These are phyloP conservation scores for Dryobota labecula DNA, from an alignment of 2,888 invertebrate genomes.

Conservation along the genomic window DNA sequence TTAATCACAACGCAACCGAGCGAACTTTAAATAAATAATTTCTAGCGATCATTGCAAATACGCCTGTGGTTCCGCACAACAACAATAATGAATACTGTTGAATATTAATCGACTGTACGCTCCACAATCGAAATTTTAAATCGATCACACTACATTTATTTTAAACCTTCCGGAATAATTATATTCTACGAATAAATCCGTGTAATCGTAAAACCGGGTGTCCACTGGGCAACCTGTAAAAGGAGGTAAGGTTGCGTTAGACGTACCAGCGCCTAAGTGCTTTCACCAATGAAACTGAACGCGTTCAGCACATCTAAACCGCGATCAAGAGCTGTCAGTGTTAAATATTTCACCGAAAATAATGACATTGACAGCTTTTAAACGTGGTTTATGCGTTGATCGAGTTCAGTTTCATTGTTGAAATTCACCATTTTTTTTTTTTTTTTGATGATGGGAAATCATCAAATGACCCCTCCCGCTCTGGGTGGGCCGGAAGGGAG, in stretches of 20 bases:
- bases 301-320: no score
- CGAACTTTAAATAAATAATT: constrained; percentile 60
- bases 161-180: constrained; percentile 60
- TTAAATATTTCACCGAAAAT: no score
- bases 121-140: constrained; percentile 74
- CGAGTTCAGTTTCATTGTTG: no score
- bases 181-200: constrained; percentile 41
- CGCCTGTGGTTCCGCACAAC: constrained; percentile 45
- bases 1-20: constrained; percentile 44
- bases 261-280: no score
- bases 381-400: no score
- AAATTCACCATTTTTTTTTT: no score
- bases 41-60: constrained; percentile 63
- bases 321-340: no score
- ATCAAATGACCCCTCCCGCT: no score
- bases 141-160: constrained; percentile 71
- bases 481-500: no score
- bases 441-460: no score
- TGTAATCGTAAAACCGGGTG: constrained; percentile 15
- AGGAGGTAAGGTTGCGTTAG: not conserved
- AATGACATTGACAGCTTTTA: no score
- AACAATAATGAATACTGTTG: constrained; percentile 65
- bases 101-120: constrained; percentile 64
- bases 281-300: no score
- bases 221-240: not conserved